Evolutionary conservation across 2,888 invertebrate species (phyloP), one percentile per base, ranked within the genome.

Genomic region (Drosophila rellima): DNA sequence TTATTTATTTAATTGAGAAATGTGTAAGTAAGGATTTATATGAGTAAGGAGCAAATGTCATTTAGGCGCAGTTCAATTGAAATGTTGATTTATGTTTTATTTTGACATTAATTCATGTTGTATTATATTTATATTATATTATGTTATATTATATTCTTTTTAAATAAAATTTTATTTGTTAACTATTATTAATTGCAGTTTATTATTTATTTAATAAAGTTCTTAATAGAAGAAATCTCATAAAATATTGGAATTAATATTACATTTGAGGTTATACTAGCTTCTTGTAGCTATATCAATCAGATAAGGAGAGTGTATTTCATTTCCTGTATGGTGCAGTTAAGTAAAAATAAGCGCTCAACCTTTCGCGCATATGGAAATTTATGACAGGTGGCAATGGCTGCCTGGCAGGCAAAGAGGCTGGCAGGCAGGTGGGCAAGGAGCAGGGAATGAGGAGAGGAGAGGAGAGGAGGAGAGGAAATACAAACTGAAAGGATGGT

Each of bases 311-410:
- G 51, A 86, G 82, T 42, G 86, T 68, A 76, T 83, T 60, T 23
- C 10, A 50, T 42, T 60, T 48, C 39, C 65, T 61, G 40, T 50
- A 1, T 47, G 60, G 23, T 42, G 44, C 31, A 57, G 62, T 39
- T 62, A 31, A 54, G 56, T 76, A 37, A 48, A 68, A 61, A 68
- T 59, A 55, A 56, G 31, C 60, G 74, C 70, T 71, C 78, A 77
- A 69, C 77, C 76, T 85, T 71, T 70, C 64, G 70, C 70, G 83
- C 68, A 78, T 74, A 88, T 84, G 88, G 73, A 85, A 86, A 88
- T 88, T 86, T 86, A 86, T 86, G 87, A 78, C 88, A 86, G 87
- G 84, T 85, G 88, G 84, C 84, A 80, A 78, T 83, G 74, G 67
- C 62, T 78, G 80, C 47, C 62, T 57, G 76, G 40, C 56, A 60